A percentile compares a stretch with the other conserved stretches of the same genome.
These are phyloP conservation scores for Sinhomidia bicolor DNA, from an alignment of 2,888 invertebrate species.

Conservation along the genomic window DNA sequence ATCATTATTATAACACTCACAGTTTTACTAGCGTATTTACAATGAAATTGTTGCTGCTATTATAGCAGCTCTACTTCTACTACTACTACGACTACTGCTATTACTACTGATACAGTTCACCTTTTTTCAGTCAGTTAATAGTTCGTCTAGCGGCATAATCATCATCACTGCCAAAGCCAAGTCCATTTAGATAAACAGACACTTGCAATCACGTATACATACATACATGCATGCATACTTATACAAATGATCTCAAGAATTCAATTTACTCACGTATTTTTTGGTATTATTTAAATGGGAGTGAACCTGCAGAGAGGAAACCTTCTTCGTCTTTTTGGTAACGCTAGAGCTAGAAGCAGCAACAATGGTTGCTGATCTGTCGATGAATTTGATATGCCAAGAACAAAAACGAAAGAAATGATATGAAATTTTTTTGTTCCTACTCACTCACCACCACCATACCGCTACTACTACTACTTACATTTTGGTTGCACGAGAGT, in stretches of 20 bases:
- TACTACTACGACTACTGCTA: background rate
- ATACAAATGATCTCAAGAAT: no score
- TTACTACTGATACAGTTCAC: conserved; percentile 35
- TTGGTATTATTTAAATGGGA: conserved; percentile 23
- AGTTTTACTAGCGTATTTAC: background rate
- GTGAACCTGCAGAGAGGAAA: conserved; percentile 23
- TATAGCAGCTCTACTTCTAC: background rate
- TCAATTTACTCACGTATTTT: background rate
- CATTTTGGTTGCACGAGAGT: conserved; percentile 1
- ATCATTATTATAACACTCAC: conserved; percentile 21
- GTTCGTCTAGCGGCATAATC: conserved; percentile 52
- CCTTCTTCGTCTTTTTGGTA: background rate
- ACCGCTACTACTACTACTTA: background rate
- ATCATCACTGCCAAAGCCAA: conserved; percentile 62
- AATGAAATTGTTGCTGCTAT: background rate
- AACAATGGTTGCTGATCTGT: background rate
- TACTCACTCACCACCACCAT: no score
- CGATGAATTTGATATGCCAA: conserved; percentile 27
- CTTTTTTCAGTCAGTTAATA: conserved; percentile 43
- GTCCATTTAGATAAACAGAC: conserved; percentile 36
- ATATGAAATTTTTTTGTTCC: background rate
- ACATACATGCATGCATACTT: background rate
- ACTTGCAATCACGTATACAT: background rate
- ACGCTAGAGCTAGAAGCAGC: background rate
- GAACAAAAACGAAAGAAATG: conserved; percentile 1